These are phyloP conservation scores for Tympanoctomys barrerae DNA, from an alignment of 2,797 vertebrate species.

Conservation along the genomic window DNA sequence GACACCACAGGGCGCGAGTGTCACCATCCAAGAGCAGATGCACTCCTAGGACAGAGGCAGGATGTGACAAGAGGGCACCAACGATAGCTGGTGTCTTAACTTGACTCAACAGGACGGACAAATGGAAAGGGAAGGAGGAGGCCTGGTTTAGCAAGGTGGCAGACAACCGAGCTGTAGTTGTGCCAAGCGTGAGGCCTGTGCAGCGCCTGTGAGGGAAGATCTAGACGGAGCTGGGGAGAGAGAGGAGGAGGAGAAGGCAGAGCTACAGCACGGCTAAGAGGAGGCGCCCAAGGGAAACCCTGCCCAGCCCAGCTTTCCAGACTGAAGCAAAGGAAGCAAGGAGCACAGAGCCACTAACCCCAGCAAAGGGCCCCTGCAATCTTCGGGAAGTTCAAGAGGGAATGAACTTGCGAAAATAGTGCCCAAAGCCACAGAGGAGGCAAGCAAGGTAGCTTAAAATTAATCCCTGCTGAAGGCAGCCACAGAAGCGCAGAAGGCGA, in stretches of 20 bases:
- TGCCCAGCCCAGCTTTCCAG: not conserved
- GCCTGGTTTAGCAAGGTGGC: not conserved
- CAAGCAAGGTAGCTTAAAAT: slow-evolving; percentile 7
- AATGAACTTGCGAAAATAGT: not conserved
- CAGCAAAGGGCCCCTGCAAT: not conserved
- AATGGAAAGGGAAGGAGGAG: slow-evolving; percentile 20
- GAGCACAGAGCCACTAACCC: not conserved
- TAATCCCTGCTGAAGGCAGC: not conserved
- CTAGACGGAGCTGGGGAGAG: not conserved
- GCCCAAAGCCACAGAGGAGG: not conserved
- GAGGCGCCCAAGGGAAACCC: not conserved
- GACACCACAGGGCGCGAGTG: not conserved
- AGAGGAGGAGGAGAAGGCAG: not conserved
- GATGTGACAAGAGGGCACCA: slow-evolving; percentile 6
- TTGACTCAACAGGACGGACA: not conserved
- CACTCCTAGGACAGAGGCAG: not conserved
- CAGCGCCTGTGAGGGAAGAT: not conserved
- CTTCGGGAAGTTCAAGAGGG: not conserved
- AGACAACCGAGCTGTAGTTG: not conserved
- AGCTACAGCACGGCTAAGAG: not conserved
- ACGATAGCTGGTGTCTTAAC: slow-evolving; percentile 1
- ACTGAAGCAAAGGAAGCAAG: not conserved
- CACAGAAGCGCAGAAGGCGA: not conserved
- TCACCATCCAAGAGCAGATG: not conserved
- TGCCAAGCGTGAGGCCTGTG: not conserved